Evolutionary conservation across 2,113 vertebrate genomes (phyloP).

Genomic region (Columbina picui): DNA sequence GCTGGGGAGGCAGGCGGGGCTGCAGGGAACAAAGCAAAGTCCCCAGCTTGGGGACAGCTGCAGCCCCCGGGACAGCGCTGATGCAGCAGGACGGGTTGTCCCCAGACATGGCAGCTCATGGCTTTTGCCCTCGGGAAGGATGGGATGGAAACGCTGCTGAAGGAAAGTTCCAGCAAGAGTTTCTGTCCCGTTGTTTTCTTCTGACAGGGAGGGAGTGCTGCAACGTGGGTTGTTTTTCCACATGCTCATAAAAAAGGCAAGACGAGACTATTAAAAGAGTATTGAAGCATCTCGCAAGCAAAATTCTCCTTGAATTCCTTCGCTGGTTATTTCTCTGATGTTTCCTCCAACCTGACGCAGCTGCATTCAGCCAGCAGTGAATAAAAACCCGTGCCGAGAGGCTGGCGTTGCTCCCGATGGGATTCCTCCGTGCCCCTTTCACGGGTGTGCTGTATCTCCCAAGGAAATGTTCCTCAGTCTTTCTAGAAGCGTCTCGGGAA

Average conservation of each 20-base stretch:
- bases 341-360: background rate
- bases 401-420: fast-evolving
- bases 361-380: background rate
- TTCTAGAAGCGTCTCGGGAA: background rate
- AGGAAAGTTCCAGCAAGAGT: background rate
- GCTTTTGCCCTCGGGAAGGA: background rate
- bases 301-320: background rate
- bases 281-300: fast-evolving
- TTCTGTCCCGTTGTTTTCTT: background rate
- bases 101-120: fast-evolving
- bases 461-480: fast-evolving
- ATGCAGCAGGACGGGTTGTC: background rate
- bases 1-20: background rate
- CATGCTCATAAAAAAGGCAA: background rate
- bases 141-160: background rate
- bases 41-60: background rate
- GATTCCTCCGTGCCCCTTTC: background rate
- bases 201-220: background rate
- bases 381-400: background rate
- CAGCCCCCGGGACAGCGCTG: background rate
- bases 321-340: background rate
- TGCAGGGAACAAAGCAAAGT: background rate
- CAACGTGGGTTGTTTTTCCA: background rate
- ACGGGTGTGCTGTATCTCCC: background rate
- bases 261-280: fast-evolving